phyloP scores from a whole-genome alignment of 2,888 invertebrate genomes.

The Drosophila robusta region DNA sequence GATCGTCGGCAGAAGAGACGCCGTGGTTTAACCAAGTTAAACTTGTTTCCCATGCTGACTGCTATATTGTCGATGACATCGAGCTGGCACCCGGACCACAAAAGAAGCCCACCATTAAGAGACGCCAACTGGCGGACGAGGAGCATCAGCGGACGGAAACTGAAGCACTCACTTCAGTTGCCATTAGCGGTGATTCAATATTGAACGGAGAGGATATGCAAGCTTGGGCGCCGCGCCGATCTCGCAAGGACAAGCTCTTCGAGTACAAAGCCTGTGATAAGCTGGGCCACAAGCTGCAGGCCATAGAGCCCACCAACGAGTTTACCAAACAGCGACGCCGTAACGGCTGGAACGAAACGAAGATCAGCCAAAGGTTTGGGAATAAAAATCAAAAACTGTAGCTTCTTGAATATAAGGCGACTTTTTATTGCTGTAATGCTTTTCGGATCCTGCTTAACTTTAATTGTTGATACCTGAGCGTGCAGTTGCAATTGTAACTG shows the following conservation, averaged over 20 bases:
- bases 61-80: conserved; percentile 69
- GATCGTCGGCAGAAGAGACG: conserved; percentile 5
- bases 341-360: conserved; percentile 77
- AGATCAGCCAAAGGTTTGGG: conserved; percentile 56
- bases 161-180: conserved; percentile 25
- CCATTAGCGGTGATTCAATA: conserved; percentile 62
- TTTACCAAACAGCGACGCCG: conserved; percentile 68
- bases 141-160: not conserved
- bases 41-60: conserved; percentile 64
- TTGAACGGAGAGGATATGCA: conserved; percentile 58
- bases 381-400: conserved; percentile 27
- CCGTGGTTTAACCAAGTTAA: conserved; percentile 45
- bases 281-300: conserved; percentile 34
- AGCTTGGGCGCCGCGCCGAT: conserved; percentile 62
- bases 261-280: conserved; percentile 56
- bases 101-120: conserved; percentile 67
- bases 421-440: not conserved
- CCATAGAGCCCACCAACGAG: conserved; percentile 66
- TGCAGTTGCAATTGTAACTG: not conserved
- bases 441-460: not conserved
- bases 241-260: conserved; percentile 64
- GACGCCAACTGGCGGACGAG: conserved; percentile 43
- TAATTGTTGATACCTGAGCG: not conserved
- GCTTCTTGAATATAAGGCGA: not conserved
- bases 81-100: conserved; percentile 39